phyloP scores from a whole-genome alignment of 2,113 vertebrate genomes.

The Gavialis gangeticus region DNA sequence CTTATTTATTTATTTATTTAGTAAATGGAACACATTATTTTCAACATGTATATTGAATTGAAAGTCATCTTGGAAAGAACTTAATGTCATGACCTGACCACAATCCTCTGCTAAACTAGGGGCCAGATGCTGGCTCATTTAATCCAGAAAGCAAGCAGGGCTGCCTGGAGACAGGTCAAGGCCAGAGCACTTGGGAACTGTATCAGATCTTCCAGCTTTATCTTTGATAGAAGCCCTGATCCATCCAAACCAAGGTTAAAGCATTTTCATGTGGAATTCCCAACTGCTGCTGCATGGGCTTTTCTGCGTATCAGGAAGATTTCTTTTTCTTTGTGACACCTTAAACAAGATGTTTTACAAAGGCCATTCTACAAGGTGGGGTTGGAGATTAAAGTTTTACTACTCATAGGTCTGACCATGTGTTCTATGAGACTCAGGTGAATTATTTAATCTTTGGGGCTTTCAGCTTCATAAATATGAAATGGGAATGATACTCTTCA shows the following conservation, averaged over 20 bases:
- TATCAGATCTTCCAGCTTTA: background rate
- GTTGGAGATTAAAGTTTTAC: too few species aligned
- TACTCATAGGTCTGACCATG: too few species aligned
- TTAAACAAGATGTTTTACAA: too few species aligned
- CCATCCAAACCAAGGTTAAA: background rate
- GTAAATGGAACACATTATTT: background rate
- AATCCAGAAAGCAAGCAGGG: background rate
- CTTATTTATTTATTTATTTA: background rate
- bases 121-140: background rate
- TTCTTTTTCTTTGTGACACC: too few species aligned
- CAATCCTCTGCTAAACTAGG: background rate
- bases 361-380: too few species aligned
- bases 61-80: background rate
- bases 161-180: background rate
- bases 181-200: fast-evolving
- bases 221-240: background rate
- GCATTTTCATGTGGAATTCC: background rate
- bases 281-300: background rate
- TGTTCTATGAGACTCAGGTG: too few species aligned
- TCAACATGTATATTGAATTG: background rate
- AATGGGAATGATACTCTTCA: too few species aligned
- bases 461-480: too few species aligned
- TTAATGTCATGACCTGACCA: background rate
- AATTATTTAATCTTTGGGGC: too few species aligned
- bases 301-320: too few species aligned